Conservation (phyloP, 2,888 invertebrate species). For the Boloria selene region DNA sequence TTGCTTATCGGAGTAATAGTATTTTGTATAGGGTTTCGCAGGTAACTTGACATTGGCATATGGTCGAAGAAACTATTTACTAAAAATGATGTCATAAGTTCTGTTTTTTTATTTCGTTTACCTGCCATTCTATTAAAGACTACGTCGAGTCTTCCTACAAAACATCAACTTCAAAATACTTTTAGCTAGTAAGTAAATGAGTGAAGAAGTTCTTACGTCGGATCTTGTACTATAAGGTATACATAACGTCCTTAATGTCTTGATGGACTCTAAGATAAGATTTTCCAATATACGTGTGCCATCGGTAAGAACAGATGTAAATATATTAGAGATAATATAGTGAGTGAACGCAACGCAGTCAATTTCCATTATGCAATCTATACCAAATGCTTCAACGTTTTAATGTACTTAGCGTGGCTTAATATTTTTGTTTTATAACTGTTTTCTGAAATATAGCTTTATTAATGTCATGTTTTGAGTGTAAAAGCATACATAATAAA, state of each 20-base stretch:
- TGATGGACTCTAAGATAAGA: slow-evolving; percentile 19
- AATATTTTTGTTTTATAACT: background rate
- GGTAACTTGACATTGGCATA: too few species aligned
- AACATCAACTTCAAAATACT: too few species aligned
- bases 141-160: too few species aligned
- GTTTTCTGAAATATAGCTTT: slow-evolving; percentile 13
- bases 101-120: too few species aligned
- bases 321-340: slow-evolving; percentile 49
- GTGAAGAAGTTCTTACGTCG: too few species aligned
- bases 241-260: slow-evolving; percentile 29
- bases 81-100: too few species aligned
- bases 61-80: too few species aligned
- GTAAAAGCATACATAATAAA: background rate
- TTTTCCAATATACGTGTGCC: slow-evolving; percentile 56
- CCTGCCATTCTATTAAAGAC: too few species aligned
- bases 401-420: slow-evolving; percentile 18
- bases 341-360: slow-evolving; percentile 70
- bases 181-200: background rate
- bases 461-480: background rate
- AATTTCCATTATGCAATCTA: slow-evolving; percentile 57
- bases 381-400: slow-evolving; percentile 52
- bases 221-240: slow-evolving; percentile 2
- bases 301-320: slow-evolving; percentile 69
- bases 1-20: too few species aligned
- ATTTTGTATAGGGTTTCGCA: too few species aligned